These are phyloP conservation scores for Hyla sarda DNA, from an alignment of 2,113 vertebrate species.

Conservation along the genomic window DNA sequence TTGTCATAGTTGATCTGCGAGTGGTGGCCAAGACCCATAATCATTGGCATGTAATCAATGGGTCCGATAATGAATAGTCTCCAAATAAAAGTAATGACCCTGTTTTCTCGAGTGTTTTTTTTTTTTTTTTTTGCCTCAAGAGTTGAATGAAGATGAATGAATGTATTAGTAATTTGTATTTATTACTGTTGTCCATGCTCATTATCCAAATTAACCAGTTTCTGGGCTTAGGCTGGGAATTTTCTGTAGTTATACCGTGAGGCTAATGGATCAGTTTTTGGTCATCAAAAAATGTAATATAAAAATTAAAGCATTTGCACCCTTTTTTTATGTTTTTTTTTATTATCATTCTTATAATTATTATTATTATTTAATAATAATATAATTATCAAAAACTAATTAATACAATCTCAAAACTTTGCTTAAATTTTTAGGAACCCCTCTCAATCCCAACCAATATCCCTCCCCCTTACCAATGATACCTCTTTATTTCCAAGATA, in stretches of 20 bases:
- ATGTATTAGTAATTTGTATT: constrained; percentile 43
- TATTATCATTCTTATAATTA: no score
- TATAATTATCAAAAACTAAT: no score
- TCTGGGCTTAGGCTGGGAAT: neutral
- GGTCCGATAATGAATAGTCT: constrained; percentile 31
- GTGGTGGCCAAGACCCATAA: constrained; percentile 19
- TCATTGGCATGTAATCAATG: constrained; percentile 55
- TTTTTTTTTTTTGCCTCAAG: constrained; percentile 34
- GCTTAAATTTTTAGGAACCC: no score
- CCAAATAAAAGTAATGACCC: constrained; percentile 46
- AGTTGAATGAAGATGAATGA: constrained; percentile 52
- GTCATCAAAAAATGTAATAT: neutral
- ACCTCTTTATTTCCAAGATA: no score
- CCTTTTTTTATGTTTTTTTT: neutral
- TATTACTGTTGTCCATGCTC: constrained; percentile 25
- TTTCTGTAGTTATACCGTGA: neutral
- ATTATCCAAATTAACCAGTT: constrained; percentile 20
- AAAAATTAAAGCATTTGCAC: neutral
- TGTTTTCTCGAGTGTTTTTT: constrained; percentile 36
- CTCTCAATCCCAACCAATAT: no score
- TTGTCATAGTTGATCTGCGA: constrained; percentile 23
- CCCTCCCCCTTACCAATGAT: no score
- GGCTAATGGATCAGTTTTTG: neutral
- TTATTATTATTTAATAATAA: no score
- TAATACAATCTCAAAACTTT: no score